Percentiles rank a stretch among this genome's conserved stretches.
Conservation (phyloP, 2,113 vertebrate genomes). For the Ivindomyrus marchei region DNA sequence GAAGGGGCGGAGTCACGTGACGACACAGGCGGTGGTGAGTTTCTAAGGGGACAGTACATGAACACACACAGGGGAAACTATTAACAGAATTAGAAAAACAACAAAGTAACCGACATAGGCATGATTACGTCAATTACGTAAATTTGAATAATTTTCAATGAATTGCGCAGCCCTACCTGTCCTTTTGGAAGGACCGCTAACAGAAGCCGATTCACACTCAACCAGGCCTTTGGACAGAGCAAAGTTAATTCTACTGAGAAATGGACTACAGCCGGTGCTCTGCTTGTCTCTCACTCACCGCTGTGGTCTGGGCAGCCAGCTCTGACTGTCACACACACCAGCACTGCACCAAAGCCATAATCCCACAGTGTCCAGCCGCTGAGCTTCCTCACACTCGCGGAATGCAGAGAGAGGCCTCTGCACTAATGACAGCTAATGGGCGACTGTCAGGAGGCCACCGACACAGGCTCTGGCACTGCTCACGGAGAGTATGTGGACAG, state of each 20-base stretch:
- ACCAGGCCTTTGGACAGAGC: background rate
- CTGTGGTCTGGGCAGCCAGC: background rate
- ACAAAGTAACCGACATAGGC: too few species aligned
- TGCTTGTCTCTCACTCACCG: background rate
- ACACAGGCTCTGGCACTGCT: background rate
- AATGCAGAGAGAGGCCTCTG: background rate
- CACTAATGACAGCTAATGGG: background rate
- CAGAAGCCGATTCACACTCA: background rate
- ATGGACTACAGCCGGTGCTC: background rate
- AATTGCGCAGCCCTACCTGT: background rate
- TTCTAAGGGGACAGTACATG: too few species aligned
- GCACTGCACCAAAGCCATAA: background rate
- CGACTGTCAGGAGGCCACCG: background rate
- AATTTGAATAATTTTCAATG: too few species aligned
- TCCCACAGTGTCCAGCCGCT: background rate
- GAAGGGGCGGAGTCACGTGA: too few species aligned
- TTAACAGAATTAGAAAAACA: too few species aligned
- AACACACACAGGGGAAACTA: too few species aligned
- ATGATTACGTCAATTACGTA: too few species aligned
- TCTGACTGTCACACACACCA: background rate
- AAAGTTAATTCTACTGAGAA: background rate
- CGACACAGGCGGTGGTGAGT: too few species aligned
- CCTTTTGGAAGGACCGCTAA: background rate
- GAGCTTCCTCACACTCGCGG: background rate
- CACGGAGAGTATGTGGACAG: too few species aligned